These are phyloP conservation scores for Polydesmus complanatus DNA, from an alignment of 2,888 invertebrate genomes.

Conservation along the genomic window DNA sequence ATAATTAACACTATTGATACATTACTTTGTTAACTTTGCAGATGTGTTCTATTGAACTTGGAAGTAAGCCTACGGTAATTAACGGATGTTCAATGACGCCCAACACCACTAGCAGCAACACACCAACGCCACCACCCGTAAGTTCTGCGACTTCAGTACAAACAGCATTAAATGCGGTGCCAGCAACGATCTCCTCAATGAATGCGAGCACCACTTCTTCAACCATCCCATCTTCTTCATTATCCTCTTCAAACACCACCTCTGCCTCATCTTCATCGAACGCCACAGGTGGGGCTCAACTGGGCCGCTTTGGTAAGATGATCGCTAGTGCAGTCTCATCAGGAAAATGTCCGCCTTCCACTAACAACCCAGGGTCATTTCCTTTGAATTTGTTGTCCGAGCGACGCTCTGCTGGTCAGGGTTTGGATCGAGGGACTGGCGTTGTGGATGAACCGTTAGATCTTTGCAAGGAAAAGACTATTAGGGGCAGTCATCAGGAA, in stretches of 20 bases:
- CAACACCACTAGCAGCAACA: neutral
- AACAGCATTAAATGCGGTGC: neutral
- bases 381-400: neutral
- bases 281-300: neutral
- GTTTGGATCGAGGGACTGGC: neutral
- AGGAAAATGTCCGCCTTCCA: neutral
- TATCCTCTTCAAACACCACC: neutral
- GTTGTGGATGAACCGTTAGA: slow-evolving; percentile 19
- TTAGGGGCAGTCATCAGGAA: slow-evolving; percentile 16
- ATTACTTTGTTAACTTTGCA: neutral
- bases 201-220: neutral
- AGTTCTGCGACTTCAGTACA: neutral
- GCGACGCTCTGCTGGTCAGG: neutral
- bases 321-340: neutral
- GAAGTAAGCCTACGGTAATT: neutral
- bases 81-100: slow-evolving; percentile 2
- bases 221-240: neutral
- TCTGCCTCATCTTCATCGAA: neutral
- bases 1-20: too few relatives aligned
- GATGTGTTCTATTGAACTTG: slow-evolving; percentile 15
- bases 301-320: neutral
- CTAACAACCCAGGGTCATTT: neutral
- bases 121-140: neutral
- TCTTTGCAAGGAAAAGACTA: slow-evolving; percentile 21
- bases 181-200: neutral